Base-by-base conservation (phyloP, 2,113 vertebrate genomes). In the Mungos mungo region DNA sequence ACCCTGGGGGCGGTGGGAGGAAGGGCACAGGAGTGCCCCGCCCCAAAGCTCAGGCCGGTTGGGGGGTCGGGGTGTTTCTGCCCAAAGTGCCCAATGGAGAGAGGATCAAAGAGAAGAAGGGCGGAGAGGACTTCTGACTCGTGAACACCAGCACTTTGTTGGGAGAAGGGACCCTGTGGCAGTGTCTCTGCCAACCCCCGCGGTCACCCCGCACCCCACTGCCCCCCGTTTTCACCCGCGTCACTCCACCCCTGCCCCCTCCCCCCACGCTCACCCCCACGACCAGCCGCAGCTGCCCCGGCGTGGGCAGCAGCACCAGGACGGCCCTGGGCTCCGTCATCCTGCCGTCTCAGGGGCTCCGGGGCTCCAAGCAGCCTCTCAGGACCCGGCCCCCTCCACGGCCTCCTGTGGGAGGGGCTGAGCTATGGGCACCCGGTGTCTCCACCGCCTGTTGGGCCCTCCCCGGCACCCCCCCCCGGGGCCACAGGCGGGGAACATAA, bases 251-350 rank as follows among this genome's bases (percentile, higher is more conserved):
- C 29, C 21, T 35, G 16, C 33, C 35, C 33, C 14, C 54, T 13
- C 3, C 33, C 21, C 15, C 57, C n/a, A 0, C 1, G 97, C 99
- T 97, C 90, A 99, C 99, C 99, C 99, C 98, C 0, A 99, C 96
- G 0, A 86, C 93, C n/a, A 99, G 93, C 97, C 99, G 99, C 98
- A 99, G 98, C 96, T 99, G 99, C 86, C 99, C 99, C 85, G 98
- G 99, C 96, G 98, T 99, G 90, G 99, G 99, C 88, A 99, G 99
- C 89, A 99, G 98, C 92, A 99, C 98, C 0, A 99, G 99, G 94
- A 99, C 97, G 0, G 87, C 99, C 93, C 99, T 99, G 97, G 98
- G 98, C 89, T 99, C 99, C 1, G 91, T 93, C 98, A 98, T 98
- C 92, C 88, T 89, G 92, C 96, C 2, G 0, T 82, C 27, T 23